phyloP scores from a whole-genome alignment of 2,888 invertebrate species.

The Cephonodes hylas region DNA sequence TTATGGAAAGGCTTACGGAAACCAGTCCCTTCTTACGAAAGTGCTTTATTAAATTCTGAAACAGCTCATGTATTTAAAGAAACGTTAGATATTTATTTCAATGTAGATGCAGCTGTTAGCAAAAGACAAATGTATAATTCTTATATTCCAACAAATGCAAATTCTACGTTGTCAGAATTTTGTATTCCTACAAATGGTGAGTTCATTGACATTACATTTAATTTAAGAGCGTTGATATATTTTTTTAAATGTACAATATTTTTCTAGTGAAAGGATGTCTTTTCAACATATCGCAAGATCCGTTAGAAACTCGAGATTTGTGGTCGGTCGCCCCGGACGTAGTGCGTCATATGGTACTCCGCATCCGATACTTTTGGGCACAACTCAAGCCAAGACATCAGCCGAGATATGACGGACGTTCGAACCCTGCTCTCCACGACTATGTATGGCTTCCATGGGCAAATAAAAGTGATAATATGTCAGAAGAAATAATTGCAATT shows the following conservation, averaged over 20 bases:
- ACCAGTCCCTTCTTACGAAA: constrained; percentile 37
- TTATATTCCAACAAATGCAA: constrained; percentile 6
- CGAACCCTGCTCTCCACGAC: constrained; percentile 39
- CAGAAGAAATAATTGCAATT: constrained; percentile 23
- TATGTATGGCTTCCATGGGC: constrained; percentile 50
- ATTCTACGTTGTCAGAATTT: constrained; percentile 20
- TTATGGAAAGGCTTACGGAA: constrained; percentile 32
- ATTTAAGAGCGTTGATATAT: background rate
- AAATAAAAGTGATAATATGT: constrained; percentile 34
- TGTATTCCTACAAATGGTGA: constrained; percentile 49
- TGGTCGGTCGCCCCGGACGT: constrained; percentile 43
- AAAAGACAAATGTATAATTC: constrained; percentile 36
- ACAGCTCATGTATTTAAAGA: constrained; percentile 41
- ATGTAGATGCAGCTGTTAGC: constrained; percentile 30
- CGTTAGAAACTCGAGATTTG: constrained; percentile 44
- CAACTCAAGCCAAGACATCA: constrained; percentile 37
- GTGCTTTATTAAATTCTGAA: constrained; percentile 39
- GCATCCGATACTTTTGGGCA: constrained; percentile 42
- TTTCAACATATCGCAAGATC: constrained; percentile 47
- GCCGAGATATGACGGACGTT: constrained; percentile 35
- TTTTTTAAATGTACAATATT: background rate
- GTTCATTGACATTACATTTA: constrained; percentile 11
- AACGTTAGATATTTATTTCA: constrained; percentile 33
- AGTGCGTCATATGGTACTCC: constrained; percentile 38
- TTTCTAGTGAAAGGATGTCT: constrained; percentile 50